A percentile compares a stretch with the other conserved stretches of the same genome.
Evolutionary conservation across 1,140 invertebrate genomes (phyloP).

Genomic region (Tetraneura akinire): DNA sequence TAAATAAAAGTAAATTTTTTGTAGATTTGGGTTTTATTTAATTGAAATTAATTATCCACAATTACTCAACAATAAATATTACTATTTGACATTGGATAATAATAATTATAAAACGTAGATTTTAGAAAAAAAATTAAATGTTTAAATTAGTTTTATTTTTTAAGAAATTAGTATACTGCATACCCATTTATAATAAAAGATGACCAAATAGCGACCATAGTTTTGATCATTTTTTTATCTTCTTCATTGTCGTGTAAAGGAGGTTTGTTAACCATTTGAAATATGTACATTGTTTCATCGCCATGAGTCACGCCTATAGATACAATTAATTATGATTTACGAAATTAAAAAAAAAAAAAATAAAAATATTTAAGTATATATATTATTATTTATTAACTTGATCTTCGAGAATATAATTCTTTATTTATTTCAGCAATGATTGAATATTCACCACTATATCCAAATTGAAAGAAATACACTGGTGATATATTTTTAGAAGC

Average conservation of each 20-base stretch:
- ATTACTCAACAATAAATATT: not conserved
- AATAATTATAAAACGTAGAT: no score
- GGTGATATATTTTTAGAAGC: conserved; percentile 61
- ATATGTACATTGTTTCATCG: conserved; percentile 52
- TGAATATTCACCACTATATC: conserved; percentile 63
- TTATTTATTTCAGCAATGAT: conserved; percentile 56
- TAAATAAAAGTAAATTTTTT: no score
- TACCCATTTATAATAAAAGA: conserved; percentile 53
- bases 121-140: no score
- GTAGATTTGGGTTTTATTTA: no score
- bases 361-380: no score
- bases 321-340: not conserved
- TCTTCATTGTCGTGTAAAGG: conserved; percentile 47
- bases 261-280: conserved; percentile 13
- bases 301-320: conserved; percentile 43
- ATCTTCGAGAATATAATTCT: conserved; percentile 59
- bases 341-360: not conserved
- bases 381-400: conserved; percentile 60
- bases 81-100: no score
- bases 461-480: conserved; percentile 65
- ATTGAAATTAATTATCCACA: no score
- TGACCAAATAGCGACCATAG: conserved; percentile 52
- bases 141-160: no score
- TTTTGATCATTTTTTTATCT: conserved; percentile 49
- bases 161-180: no score